Evolutionary conservation across 2,888 invertebrate species (phyloP), one percentile per base, ranked within the genome.

Genomic region (Limnephilus rhombicus): DNA sequence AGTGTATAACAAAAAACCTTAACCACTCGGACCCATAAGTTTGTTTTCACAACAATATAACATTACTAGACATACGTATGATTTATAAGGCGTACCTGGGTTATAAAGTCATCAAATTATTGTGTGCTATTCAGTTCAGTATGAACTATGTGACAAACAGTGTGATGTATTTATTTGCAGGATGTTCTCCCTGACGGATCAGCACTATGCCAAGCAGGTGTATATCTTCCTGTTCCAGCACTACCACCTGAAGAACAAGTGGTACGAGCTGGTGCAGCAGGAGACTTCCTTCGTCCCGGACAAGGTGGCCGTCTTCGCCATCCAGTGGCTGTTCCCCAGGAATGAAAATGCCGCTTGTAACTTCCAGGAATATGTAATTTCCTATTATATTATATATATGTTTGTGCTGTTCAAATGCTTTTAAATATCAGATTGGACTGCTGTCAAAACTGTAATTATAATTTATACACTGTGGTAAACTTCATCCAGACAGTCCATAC

Each of bases 261-360:
- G 92, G 87, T 18, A 29, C 41, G 34, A 29, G 49, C 41, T 92
- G 80, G 41, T 90, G 45, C 37, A 80, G 53, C 49, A 85, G 13
- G 90, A 86, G 37, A 90, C 87, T 5, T 68, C 34, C 31, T 92
- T 89, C 24, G 90, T 90, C 7, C 93, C 93, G 1, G 93, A 93
- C 85, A 85, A 85, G 91, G 91, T 93, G 12, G 92, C 91, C 29
- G 31, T 90, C 34, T 92, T 93, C 88, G 92, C 90, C 83, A 83
- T 91, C n/a, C 91, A 92, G 41, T 93, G 93, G 93, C 91, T 93
- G 11, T 91, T 92, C 49, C 93, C 93, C 15, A 91, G 91, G 83
- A 90, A 88, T 68, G 91, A 82, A 45, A 83, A 80, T 15, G 41
- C 86, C 11, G 82, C 68, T 31, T 80, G 11, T 31, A n/a, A 24